These are phyloP conservation scores for Drosophila pachea DNA, from an alignment of 1,140 invertebrate genomes.

Conservation along the genomic window DNA sequence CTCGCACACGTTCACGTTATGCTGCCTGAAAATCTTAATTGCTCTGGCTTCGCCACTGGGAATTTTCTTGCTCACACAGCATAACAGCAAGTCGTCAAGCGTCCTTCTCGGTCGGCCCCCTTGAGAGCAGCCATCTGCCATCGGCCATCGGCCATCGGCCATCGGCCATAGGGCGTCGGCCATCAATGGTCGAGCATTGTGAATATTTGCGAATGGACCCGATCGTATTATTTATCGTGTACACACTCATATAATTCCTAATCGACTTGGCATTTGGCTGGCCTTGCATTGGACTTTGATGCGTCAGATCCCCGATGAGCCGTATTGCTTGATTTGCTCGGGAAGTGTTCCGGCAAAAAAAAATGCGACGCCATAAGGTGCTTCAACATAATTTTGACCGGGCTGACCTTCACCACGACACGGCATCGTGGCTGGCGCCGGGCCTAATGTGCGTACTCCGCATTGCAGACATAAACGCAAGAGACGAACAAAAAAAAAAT, in stretches of 20 bases:
- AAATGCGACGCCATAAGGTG: slow-evolving; percentile 37
- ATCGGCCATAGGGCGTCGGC: not conserved
- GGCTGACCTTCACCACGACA: slow-evolving; percentile 47
- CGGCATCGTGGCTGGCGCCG: slow-evolving; percentile 16
- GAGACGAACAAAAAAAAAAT: slow-evolving; percentile 36
- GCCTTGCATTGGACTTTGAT: not conserved
- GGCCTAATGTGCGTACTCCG: slow-evolving; percentile 32
- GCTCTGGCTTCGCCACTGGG: slow-evolving; percentile 30
- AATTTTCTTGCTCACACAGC: too few species aligned
- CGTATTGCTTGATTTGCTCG: slow-evolving; percentile 12
- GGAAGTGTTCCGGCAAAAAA: not conserved
- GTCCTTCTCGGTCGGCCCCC: slow-evolving; percentile 20
- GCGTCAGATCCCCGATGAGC: not conserved
- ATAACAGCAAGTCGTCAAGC: slow-evolving; percentile 22
- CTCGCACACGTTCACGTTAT: slow-evolving; percentile 8
- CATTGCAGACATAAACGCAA: slow-evolving; percentile 50
- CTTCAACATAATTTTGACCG: slow-evolving; percentile 49
- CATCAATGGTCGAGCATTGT: slow-evolving; percentile 4
- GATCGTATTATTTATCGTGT: slow-evolving; percentile 18
- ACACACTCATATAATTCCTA: not conserved
- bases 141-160: not conserved
- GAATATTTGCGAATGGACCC: slow-evolving; percentile 1
- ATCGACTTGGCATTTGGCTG: not conserved
- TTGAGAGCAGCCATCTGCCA: slow-evolving; percentile 13
- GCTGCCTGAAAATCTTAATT: slow-evolving; percentile 51